phyloP scores from a whole-genome alignment of 1,140 invertebrate species.

The Micrasema minimum region DNA sequence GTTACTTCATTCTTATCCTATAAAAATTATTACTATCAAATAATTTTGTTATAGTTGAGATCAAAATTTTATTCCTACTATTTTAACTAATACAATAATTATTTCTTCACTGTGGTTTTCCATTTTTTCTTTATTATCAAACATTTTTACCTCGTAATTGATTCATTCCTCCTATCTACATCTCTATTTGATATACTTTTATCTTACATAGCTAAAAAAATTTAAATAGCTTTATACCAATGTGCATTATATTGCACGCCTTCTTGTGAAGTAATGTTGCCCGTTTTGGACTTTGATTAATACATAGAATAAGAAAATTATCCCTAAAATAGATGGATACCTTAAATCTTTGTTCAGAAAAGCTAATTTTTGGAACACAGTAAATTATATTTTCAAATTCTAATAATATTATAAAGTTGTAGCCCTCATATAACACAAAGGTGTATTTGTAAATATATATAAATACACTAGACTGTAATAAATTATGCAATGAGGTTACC shows the following conservation, averaged over 20 bases:
- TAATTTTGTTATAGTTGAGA: not conserved
- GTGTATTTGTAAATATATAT: not conserved
- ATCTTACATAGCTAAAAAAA: too few relatives aligned
- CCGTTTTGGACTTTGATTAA: too few relatives aligned
- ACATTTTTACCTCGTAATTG: too few relatives aligned
- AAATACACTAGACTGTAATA: constrained; percentile 29
- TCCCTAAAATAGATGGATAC: too few relatives aligned
- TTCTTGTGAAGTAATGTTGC: not conserved
- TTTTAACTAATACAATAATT: too few relatives aligned
- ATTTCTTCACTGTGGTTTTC: not conserved
- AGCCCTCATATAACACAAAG: not conserved
- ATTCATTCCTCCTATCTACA: too few relatives aligned
- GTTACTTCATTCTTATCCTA: constrained; percentile 4
- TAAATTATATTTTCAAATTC: constrained; percentile 27
- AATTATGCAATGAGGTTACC: constrained; percentile 37
- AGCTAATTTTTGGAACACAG: not conserved
- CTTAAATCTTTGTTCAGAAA: not conserved
- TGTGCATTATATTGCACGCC: not conserved
- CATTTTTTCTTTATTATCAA: too few relatives aligned
- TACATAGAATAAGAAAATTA: too few relatives aligned
- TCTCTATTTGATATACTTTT: too few relatives aligned
- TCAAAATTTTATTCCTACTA: not conserved
- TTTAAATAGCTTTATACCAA: too few relatives aligned
- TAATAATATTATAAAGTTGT: constrained; percentile 8
- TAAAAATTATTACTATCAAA: constrained; percentile 15